phyloP scores from a whole-genome alignment of 2,797 vertebrate genomes.

The Coendou prehensilis region DNA sequence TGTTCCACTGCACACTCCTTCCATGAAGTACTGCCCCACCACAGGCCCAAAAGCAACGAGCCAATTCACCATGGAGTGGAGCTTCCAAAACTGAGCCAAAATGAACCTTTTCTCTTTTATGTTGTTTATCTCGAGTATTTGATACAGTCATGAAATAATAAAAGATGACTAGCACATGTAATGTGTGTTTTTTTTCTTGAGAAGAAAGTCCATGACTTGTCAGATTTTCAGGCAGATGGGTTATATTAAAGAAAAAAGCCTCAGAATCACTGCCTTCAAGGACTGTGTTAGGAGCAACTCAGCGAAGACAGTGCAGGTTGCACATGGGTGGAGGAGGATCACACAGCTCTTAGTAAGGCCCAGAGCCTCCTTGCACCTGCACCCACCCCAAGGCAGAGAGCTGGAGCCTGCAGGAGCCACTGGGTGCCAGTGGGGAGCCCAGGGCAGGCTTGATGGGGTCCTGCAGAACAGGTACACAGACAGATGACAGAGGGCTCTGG shows the following conservation, averaged over 20 bases:
- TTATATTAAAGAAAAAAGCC: background rate
- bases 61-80: background rate
- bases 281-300: background rate
- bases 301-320: background rate
- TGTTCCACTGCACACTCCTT: too few species aligned
- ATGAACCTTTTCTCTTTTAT: background rate
- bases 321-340: background rate
- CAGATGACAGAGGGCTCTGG: background rate
- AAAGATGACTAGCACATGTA: background rate
- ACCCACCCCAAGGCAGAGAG: background rate
- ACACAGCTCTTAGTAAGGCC: background rate
- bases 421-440: too few species aligned
- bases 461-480: rapidly evolving
- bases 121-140: background rate
- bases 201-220: background rate
- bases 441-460: rapidly evolving
- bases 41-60: too few species aligned
- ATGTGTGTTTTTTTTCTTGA: background rate
- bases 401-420: background rate
- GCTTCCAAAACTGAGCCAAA: background rate
- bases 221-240: background rate
- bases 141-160: background rate
- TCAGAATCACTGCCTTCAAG: background rate
- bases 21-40: too few species aligned
- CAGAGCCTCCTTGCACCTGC: background rate